Percentiles rank a stretch among this genome's conserved stretches.
These are phyloP conservation scores for Mesorhabditis belari DNA, from an alignment of 2,888 invertebrate species.

Conservation along the genomic window DNA sequence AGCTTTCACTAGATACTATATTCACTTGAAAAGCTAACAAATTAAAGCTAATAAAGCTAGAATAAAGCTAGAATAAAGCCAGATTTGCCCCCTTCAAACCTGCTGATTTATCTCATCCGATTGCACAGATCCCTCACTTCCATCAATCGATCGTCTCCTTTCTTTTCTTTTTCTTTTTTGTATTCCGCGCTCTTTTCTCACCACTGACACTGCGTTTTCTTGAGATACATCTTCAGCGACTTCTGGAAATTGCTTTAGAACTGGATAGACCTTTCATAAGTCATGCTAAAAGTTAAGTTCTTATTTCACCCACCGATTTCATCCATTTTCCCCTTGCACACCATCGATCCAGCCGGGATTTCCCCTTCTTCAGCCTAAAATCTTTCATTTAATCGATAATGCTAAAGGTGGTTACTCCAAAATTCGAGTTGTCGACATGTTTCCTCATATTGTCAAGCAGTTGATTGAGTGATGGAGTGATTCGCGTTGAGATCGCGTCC, in stretches of 20 bases:
- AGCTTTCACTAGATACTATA: no score
- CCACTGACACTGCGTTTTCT: background rate
- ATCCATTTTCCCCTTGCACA: no score
- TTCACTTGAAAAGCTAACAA: no score
- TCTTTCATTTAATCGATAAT: background rate
- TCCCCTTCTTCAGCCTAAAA: background rate
- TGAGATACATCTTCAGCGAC: background rate
- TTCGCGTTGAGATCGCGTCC: background rate
- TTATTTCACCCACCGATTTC: no score
- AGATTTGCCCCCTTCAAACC: background rate
- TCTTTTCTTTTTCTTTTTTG: background rate
- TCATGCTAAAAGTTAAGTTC: no score
- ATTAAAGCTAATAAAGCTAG: no score
- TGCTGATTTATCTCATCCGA: background rate
- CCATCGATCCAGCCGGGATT: background rate
- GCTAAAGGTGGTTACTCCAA: background rate
- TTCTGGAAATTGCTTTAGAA: background rate
- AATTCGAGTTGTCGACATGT: background rate
- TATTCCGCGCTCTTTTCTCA: background rate
- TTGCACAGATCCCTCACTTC: background rate
- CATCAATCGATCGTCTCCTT: background rate
- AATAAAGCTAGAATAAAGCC: no score
- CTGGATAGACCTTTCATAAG: background rate
- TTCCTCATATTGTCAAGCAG: background rate
- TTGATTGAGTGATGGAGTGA: background rate